These are phyloP conservation scores for Malurus elegans DNA, from an alignment of 2,113 vertebrate genomes.

Conservation along the genomic window DNA sequence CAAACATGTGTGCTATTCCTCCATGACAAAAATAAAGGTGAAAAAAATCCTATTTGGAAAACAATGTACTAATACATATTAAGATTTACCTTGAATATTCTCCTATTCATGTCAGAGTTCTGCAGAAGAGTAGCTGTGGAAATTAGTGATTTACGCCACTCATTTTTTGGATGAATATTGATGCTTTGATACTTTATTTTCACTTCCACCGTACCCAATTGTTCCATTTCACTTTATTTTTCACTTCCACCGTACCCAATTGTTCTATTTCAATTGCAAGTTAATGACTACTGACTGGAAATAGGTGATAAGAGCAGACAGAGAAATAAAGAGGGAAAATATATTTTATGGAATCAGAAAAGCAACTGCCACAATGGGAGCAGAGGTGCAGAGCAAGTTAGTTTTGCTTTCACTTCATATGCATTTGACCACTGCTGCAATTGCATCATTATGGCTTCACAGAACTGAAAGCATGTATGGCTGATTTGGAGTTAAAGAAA, in stretches of 20 bases:
- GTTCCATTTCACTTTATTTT: neutral
- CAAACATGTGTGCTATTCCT: neutral
- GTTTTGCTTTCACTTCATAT: neutral
- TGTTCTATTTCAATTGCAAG: neutral
- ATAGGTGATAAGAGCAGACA: neutral
- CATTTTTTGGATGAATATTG: neutral
- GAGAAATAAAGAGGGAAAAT: neutral
- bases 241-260: neutral
- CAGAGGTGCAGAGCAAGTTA: neutral
- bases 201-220: neutral
- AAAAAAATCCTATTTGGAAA: neutral
- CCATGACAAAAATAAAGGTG: neutral
- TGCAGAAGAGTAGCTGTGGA: neutral
- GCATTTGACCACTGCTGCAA: neutral
- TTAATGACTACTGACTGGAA: neutral
- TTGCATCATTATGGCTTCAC: neutral
- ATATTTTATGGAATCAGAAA: neutral
- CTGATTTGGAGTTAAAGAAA: neutral
- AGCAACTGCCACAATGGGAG: neutral
- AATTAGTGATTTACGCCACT: neutral
- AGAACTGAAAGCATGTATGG: neutral
- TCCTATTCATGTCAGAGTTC: neutral
- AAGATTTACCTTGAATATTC: neutral
- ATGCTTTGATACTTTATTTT: neutral
- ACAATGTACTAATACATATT: neutral